phyloP scores from a whole-genome alignment of 2,113 vertebrate species.

The Microcebus jonahi region DNA sequence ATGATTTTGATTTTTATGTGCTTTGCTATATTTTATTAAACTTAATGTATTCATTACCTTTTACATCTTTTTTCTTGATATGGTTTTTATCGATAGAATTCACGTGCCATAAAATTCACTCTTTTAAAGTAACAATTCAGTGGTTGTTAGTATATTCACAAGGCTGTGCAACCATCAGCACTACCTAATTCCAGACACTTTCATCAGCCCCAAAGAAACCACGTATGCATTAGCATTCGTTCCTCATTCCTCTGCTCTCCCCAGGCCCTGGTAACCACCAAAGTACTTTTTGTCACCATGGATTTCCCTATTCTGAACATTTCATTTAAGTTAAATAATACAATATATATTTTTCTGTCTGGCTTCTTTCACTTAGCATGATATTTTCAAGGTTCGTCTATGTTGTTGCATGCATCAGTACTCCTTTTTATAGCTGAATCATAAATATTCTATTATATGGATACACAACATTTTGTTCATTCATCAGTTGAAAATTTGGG shows the following conservation, averaged over 20 bases:
- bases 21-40: conserved; percentile 44
- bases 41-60: conserved; percentile 16
- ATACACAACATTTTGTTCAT: neutral
- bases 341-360: neutral
- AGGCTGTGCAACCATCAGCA: neutral
- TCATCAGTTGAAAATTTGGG: neutral
- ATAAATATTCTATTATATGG: neutral
- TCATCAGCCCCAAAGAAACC: neutral
- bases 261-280: neutral
- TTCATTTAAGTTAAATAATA: neutral
- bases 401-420: neutral
- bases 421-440: neutral
- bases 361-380: neutral
- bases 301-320: neutral
- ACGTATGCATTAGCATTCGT: neutral
- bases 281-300: neutral
- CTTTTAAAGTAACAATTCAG: neutral
- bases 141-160: neutral
- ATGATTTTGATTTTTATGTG: conserved; percentile 8
- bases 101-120: neutral
- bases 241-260: neutral
- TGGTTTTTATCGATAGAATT: conserved; percentile 19
- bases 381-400: neutral
- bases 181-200: neutral
- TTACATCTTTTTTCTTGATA: neutral